phyloP scores from a whole-genome alignment of 2,888 invertebrate species.

The Synanthedon formicaeformis region DNA sequence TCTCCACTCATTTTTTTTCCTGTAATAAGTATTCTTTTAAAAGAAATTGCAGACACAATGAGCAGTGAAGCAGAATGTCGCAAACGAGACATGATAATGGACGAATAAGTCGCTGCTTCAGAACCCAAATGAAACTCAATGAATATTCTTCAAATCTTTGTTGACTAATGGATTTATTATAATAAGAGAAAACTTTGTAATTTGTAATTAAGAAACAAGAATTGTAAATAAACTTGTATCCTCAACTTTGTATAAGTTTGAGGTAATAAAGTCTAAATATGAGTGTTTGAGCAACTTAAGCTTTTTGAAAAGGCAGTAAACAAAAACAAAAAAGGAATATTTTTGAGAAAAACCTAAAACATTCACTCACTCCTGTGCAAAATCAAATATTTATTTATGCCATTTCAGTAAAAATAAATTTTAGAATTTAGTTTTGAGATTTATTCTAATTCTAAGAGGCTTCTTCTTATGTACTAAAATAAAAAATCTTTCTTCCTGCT shows the following conservation, averaged over 20 bases:
- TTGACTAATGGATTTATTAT: background rate
- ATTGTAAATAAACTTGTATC: too few relatives aligned
- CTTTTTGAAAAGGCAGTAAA: background rate
- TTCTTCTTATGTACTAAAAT: too few relatives aligned
- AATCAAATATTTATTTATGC: background rate
- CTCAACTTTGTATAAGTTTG: background rate
- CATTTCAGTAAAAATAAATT: too few relatives aligned
- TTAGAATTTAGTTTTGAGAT: too few relatives aligned
- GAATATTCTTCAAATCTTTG: background rate
- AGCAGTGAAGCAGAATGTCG: slow-evolving; percentile 20
- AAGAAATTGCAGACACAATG: slow-evolving; percentile 27
- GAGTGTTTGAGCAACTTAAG: background rate
- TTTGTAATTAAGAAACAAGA: background rate
- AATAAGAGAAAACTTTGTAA: background rate
- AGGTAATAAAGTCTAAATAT: background rate
- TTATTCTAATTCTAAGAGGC: too few relatives aligned
- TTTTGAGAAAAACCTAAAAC: background rate
- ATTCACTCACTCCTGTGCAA: background rate
- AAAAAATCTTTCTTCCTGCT: too few relatives aligned
- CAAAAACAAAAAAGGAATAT: background rate
- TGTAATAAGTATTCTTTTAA: slow-evolving; percentile 31
- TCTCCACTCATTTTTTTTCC: slow-evolving; percentile 21
- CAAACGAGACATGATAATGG: slow-evolving; percentile 36
- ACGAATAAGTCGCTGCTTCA: slow-evolving; percentile 29
- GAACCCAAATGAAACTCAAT: slow-evolving; percentile 4